Conservation (phyloP, 2,797 vertebrate species). For the Naso thynnoides region DNA sequence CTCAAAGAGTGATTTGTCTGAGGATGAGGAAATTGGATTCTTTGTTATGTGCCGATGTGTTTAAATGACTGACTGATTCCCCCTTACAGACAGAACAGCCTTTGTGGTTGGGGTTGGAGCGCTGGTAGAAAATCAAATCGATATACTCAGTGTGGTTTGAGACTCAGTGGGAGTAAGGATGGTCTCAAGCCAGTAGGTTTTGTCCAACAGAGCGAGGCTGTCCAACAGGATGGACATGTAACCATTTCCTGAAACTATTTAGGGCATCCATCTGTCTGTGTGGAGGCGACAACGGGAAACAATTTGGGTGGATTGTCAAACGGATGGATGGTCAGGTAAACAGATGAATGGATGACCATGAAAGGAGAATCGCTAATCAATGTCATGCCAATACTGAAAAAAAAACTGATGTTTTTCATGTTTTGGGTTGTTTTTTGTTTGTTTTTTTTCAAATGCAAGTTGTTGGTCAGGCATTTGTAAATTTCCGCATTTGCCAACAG, state of each 20-base stretch:
- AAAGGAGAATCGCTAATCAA: neutral
- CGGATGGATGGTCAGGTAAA: conserved; percentile 8
- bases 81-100: conserved; percentile 19
- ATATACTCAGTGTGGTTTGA: conserved; percentile 33
- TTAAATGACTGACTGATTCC: neutral
- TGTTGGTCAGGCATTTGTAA: neutral
- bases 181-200: conserved; percentile 58
- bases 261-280: conserved; percentile 77
- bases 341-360: neutral
- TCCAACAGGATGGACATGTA: conserved; percentile 77
- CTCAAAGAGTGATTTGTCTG: neutral
- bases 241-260: conserved; percentile 77
- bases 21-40: neutral
- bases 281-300: conserved; percentile 45
- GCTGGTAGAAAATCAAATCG: conserved; percentile 60
- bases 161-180: conserved; percentile 63
- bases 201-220: conserved; percentile 62
- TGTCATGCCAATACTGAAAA: neutral
- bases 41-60: neutral
- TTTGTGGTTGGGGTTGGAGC: conserved; percentile 59
- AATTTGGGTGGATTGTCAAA: conserved; percentile 29
- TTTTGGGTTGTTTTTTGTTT: too few species aligned
- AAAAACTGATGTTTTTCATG: neutral
- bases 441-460: neutral
- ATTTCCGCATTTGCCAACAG: neutral